Base-by-base conservation (phyloP, 2,113 vertebrate genomes). In the Triplophysa dalaica region DNA sequence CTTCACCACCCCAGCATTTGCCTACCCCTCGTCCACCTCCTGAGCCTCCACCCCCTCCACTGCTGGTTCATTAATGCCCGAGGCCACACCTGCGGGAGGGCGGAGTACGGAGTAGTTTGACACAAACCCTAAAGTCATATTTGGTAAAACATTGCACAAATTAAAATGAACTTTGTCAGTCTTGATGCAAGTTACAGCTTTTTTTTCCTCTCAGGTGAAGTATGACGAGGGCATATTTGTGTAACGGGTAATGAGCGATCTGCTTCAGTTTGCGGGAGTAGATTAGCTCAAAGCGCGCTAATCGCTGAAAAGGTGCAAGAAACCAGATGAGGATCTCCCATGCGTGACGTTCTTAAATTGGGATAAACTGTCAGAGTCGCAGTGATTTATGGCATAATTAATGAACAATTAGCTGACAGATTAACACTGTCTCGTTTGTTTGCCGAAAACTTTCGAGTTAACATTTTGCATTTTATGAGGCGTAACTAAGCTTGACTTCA, bases 321-420 rank as follows among this genome's bases (percentile, higher is more conserved):
- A 38, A 61, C 52, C 38, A 22, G 45, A 52, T 64, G 65, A 75
- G 60, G 22, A 60, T 60, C 77, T 41, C 58, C 87, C 89, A 89
- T 87, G 77, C 81, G 45, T 90, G 87, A 85, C 87, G 81, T 87
- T 85, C 89, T 58, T 88, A 92, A 89, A 89, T 92, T 90, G 90
- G 89, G 88, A 92, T 84, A 83, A 89, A 90, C 92, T 92, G 89
- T 92, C 93, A 92, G 90, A 93, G 93, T 94, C 93, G 93, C 79
- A 0, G 58, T 95, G 95, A 97, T 97, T 94, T 94, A 97, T 93
- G 90, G 88, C 82, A 91, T 92, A 93, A 95, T 96, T 96, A 95
- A 93, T 92, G 89, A 91, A 92, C 93, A 95, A 96, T 97, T 95
- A 96, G 88, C 87, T 87, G 85, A 83, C 86, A 91, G 87, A 91